Evolutionary conservation across 2,888 invertebrate species (phyloP).

Genomic region (Elaeidobius kamerunicus): DNA sequence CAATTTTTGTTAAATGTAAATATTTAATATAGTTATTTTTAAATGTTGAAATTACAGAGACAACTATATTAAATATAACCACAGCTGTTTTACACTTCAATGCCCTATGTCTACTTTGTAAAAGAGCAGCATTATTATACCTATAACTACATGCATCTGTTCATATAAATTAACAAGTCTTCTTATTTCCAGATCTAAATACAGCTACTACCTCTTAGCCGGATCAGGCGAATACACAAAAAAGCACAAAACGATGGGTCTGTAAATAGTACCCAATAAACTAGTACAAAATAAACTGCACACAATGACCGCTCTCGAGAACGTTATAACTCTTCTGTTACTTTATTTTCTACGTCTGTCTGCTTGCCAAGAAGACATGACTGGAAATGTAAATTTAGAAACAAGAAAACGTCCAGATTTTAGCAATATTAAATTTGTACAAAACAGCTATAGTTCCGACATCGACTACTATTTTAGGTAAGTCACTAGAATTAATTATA

Average conservation of each 20-base stretch:
- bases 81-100: too few species aligned
- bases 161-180: too few species aligned
- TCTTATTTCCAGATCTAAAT: too few species aligned
- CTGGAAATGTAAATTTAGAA: conserved; percentile 23
- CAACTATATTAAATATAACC: too few species aligned
- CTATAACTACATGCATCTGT: too few species aligned
- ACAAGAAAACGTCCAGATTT: conserved; percentile 36
- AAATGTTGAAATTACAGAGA: too few species aligned
- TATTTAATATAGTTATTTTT: too few species aligned
- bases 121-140: too few species aligned
- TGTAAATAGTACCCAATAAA: conserved; percentile 23
- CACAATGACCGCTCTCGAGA: conserved; percentile 21
- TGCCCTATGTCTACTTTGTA: too few species aligned
- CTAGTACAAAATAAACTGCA: conserved; percentile 17
- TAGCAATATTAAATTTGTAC: conserved; percentile 37
- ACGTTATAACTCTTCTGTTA: conserved; percentile 19
- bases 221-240: too few species aligned
- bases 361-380: conserved; percentile 13
- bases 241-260: conserved; percentile 7
- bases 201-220: too few species aligned
- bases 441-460: conserved; percentile 34
- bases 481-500: background rate
- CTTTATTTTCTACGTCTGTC: conserved; percentile 17
- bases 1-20: too few species aligned
- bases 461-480: conserved; percentile 34